phyloP scores from a whole-genome alignment of 1,140 invertebrate species.

The Drosophila pachea region DNA sequence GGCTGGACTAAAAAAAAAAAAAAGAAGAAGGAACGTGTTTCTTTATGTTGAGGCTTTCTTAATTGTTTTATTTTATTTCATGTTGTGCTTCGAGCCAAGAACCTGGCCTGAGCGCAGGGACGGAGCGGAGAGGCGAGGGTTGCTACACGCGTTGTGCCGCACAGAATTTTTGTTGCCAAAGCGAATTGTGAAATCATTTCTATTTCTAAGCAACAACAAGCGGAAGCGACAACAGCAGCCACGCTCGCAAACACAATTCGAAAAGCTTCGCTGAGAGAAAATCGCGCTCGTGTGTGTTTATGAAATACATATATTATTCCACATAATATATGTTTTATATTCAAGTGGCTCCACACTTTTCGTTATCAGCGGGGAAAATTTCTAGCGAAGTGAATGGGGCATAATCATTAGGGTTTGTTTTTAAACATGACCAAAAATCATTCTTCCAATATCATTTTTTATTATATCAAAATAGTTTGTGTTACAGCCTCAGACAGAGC shows the following conservation, averaged over 20 bases:
- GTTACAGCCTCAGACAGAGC: neutral
- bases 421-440: neutral
- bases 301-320: neutral
- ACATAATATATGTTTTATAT: slow-evolving; percentile 9
- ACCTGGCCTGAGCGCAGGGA: slow-evolving; percentile 13
- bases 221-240: slow-evolving; percentile 49
- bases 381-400: slow-evolving; percentile 10
- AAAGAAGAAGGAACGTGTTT: slow-evolving; percentile 52
- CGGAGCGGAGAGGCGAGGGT: slow-evolving; percentile 25
- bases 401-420: slow-evolving; percentile 8
- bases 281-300: neutral
- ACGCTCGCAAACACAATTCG: slow-evolving; percentile 8
- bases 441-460: neutral
- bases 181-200: slow-evolving; percentile 72
- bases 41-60: slow-evolving; percentile 28
- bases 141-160: slow-evolving; percentile 20
- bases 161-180: slow-evolving; percentile 34
- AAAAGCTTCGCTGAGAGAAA: slow-evolving; percentile 34
- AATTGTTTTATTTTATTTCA: slow-evolving; percentile 8
- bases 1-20: slow-evolving; percentile 12
- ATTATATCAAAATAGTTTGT: neutral
- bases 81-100: slow-evolving; percentile 2
- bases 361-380: slow-evolving; percentile 39
- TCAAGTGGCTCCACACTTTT: slow-evolving; percentile 6
- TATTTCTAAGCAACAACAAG: slow-evolving; percentile 70